Evolutionary conservation across 2,113 vertebrate genomes (phyloP).

Genomic region (Gadus chalcogrammus): DNA sequence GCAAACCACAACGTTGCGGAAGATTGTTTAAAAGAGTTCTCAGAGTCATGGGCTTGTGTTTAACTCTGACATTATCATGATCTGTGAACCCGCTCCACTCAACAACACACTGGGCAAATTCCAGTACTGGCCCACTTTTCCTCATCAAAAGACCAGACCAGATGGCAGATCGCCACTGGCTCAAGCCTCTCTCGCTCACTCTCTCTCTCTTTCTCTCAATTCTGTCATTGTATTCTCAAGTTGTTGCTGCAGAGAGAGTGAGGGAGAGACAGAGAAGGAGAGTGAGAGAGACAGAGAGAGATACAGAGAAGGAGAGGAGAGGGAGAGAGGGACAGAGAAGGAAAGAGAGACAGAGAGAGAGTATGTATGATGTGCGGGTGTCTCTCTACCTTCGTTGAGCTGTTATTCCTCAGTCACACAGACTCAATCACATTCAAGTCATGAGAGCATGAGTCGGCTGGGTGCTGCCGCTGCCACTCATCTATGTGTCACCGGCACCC

Average conservation of each 20-base stretch:
- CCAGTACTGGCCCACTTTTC: constrained; percentile 58
- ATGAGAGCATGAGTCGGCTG: constrained; percentile 62
- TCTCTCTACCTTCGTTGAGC: constrained; percentile 41
- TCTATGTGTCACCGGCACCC: background rate
- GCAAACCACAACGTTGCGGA: background rate
- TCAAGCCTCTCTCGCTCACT: constrained; percentile 21
- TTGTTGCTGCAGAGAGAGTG: constrained; percentile 43
- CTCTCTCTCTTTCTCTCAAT: constrained; percentile 48
- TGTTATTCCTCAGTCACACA: constrained; percentile 61
- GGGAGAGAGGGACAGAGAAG: too few relatives aligned
- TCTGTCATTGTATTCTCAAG: constrained; percentile 62
- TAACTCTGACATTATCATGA: constrained; percentile 54
- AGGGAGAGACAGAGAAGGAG: constrained; percentile 15
- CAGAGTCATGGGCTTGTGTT: constrained; percentile 22
- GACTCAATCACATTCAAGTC: constrained; percentile 63
- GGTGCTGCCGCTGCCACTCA: background rate
- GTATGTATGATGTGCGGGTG: constrained; percentile 50
- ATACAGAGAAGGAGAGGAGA: constrained; percentile 24
- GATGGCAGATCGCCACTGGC: constrained; percentile 60
- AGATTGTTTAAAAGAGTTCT: background rate
- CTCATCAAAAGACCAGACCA: constrained; percentile 66
- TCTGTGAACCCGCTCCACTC: constrained; percentile 39
- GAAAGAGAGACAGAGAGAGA: constrained; percentile 18
- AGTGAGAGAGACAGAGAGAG: too few relatives aligned
- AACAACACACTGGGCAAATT: constrained; percentile 44